phyloP scores from a whole-genome alignment of 2,113 vertebrate species.

The Urocolius indicus region DNA sequence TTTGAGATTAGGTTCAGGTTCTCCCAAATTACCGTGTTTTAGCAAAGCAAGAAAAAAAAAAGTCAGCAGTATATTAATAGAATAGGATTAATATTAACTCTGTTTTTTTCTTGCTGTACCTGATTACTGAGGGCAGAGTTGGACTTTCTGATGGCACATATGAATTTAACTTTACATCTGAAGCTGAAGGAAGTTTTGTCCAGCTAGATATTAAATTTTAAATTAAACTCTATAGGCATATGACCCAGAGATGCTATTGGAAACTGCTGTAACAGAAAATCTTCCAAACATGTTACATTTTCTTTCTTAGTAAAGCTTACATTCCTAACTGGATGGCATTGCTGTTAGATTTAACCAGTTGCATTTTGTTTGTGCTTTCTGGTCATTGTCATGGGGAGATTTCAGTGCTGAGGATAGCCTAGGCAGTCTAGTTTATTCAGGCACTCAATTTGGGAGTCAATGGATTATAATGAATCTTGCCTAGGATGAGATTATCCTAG shows the following conservation, averaged over 20 bases:
- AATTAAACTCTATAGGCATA: not conserved
- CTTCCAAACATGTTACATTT: not conserved
- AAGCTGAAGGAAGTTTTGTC: not conserved
- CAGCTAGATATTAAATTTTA: not conserved
- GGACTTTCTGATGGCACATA: not conserved
- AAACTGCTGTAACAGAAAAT: not conserved
- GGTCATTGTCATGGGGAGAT: not conserved
- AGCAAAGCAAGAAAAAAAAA: not conserved
- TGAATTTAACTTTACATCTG: not conserved
- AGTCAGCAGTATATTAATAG: not conserved
- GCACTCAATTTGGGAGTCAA: not conserved
- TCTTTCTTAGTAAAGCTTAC: not conserved
- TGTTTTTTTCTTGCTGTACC: not conserved
- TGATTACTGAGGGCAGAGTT: not conserved
- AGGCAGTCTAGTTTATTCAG: not conserved
- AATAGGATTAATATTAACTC: not conserved
- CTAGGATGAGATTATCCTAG: not conserved
- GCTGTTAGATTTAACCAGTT: not conserved
- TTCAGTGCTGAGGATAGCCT: not conserved
- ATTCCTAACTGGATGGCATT: not conserved
- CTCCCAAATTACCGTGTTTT: not conserved
- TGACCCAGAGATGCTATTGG: not conserved
- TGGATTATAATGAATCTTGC: not conserved
- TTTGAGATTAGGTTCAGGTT: not conserved
- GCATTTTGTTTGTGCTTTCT: not conserved